phyloP scores from a whole-genome alignment of 2,797 vertebrate species.

The Rachycentron canadum region DNA sequence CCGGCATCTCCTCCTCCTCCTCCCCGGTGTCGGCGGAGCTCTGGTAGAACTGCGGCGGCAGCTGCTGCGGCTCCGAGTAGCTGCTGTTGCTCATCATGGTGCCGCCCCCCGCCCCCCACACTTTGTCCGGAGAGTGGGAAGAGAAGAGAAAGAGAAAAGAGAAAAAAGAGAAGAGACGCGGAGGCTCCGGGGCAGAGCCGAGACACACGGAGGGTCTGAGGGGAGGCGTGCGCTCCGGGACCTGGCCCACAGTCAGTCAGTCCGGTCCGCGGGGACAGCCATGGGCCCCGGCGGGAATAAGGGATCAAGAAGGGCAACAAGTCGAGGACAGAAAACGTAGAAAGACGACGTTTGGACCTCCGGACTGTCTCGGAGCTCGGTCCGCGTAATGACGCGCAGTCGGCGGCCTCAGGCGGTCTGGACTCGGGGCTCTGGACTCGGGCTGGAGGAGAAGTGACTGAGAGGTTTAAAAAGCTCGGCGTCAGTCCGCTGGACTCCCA shows the following conservation, averaged over 20 bases:
- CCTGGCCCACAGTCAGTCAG: slow-evolving; percentile 43
- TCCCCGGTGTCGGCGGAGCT: slow-evolving; percentile 71
- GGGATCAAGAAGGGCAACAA: background rate
- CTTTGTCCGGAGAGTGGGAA: slow-evolving; percentile 14
- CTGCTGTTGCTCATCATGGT: slow-evolving; percentile 89
- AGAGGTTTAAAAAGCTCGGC: slow-evolving; percentile 74
- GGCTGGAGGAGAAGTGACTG: slow-evolving; percentile 16
- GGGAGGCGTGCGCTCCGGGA: slow-evolving; percentile 23
- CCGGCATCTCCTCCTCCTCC: slow-evolving; percentile 94
- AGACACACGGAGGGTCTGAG: slow-evolving; percentile 30
- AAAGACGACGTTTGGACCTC: background rate
- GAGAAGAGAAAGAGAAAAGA: slow-evolving; percentile 16
- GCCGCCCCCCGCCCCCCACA: slow-evolving; percentile 35
- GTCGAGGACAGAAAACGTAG: background rate
- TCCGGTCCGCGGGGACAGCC: slow-evolving; percentile 28
- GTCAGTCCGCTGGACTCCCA: slow-evolving; percentile 89
- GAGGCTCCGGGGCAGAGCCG: slow-evolving; percentile 43
- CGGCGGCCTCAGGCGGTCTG: no score
- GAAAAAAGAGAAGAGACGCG: slow-evolving; percentile 17
- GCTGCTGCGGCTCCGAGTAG: slow-evolving; percentile 85
- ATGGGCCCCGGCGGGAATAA: slow-evolving; percentile 9
- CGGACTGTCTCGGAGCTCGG: slow-evolving; percentile 21
- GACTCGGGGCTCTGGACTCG: background rate
- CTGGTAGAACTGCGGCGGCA: slow-evolving; percentile 80
- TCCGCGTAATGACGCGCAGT: background rate